These are phyloP conservation scores for Stichopus chloronotus DNA, from an alignment of 35 echinoderm and acorn worm species.

Conservation along the genomic window DNA sequence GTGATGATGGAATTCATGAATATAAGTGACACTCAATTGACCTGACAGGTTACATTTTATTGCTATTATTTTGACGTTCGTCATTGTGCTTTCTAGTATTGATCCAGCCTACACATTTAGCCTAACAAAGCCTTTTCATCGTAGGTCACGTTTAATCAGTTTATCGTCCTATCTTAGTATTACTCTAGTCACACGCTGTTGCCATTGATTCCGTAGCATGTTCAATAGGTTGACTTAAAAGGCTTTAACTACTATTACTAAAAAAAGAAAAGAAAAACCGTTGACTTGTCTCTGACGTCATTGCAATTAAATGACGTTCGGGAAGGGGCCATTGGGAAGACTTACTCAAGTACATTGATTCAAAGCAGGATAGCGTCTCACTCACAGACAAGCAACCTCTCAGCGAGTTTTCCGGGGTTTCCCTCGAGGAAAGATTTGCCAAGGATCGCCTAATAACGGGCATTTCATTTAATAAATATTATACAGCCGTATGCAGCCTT, in stretches of 20 bases:
- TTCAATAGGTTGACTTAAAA: too few relatives aligned
- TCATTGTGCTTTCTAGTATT: background rate
- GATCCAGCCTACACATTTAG: background rate
- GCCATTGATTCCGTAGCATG: too few relatives aligned
- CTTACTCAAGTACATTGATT: background rate
- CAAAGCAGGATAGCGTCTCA: background rate
- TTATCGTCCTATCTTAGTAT: background rate
- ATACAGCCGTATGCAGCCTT: too few relatives aligned
- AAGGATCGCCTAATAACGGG: background rate
- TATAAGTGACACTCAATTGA: background rate
- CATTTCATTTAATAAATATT: too few relatives aligned
- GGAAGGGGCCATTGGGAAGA: slow-evolving; percentile 35
- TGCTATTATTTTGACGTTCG: background rate
- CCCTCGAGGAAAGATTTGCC: background rate
- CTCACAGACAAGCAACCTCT: background rate
- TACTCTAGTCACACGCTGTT: too few relatives aligned
- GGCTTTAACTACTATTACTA: too few relatives aligned
- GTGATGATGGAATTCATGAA: background rate
- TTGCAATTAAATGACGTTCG: slow-evolving; percentile 14
- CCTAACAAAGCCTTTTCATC: background rate
- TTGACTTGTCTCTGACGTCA: slow-evolving; percentile 36
- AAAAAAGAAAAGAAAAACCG: background rate
- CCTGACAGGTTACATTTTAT: background rate
- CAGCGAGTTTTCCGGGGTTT: background rate
- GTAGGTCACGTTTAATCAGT: background rate